Base-by-base conservation (phyloP, 1,140 invertebrate genomes). In the Hycleus cichorii region DNA sequence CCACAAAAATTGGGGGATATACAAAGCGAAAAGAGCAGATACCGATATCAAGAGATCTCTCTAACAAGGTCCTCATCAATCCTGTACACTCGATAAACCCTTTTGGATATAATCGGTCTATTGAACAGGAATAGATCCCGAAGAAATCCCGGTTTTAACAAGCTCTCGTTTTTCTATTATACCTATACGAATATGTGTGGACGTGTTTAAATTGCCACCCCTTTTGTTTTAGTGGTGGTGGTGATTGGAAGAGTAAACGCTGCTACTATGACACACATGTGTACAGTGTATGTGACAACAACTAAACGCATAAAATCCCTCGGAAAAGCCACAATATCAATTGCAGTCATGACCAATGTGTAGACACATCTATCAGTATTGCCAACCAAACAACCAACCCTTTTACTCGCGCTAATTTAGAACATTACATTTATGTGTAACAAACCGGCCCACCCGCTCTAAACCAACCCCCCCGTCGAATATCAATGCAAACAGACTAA, bases 331-430 rank as follows among this genome's bases (percentile, higher is more conserved):
- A 51, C 65, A 65, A 67, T 65, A 64, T 67, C 65, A 67, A 67
- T 67, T 67, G 63, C 65, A 67, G 65, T 49, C 53, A 63, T 64
- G 62, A 64, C 65, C 63, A 64, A 67, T 67, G 18, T 18, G 65
- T 65, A 65, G 65, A 67, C 65, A 65, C 64, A 68, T 68, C 66
- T 68, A 68, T 68, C 66, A 68, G 66, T 62, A 64, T 64, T 57
- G 63, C 55, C 39, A 42, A 32, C 18, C 18, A 18, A 18, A 18
- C 18, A 18, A 59, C 58, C 58, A 49, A 50, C 58, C 60, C 55
- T 47, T 52, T 63, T 57, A 59, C 51, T 61, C 32, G 32, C 32
- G 0, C 32, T 32, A 32, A 32, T 32, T 32, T 32, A 4, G 4
- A 32, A 32, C 32, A 32, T 32, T 32, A 18, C 18, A 18, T 18